Conservation (phyloP, 2,888 invertebrate species). For the Dugesia japonica region DNA sequence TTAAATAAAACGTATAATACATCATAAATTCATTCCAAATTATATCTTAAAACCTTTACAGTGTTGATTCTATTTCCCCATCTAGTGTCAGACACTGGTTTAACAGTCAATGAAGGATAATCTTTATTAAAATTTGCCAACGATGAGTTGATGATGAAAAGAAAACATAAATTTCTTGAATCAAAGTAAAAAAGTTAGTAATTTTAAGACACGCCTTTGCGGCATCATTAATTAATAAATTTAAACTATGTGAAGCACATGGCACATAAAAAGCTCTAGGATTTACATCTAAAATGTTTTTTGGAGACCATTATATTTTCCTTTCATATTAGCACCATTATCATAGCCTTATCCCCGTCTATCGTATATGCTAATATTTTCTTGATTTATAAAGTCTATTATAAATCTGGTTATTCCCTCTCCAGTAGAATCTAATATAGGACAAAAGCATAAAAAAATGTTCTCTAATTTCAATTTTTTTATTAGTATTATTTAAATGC, state of each 20-base stretch:
- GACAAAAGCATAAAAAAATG: neutral
- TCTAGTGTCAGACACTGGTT: neutral
- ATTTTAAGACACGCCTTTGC: neutral
- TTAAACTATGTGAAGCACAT: neutral
- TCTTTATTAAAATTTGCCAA: neutral
- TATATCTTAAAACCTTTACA: neutral
- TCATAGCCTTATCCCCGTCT: neutral
- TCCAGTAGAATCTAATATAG: neutral
- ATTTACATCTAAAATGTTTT: neutral
- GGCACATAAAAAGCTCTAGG: neutral
- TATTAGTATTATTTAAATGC: too few species aligned
- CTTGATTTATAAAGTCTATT: neutral
- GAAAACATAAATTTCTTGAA: neutral
- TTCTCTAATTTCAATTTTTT: neutral
- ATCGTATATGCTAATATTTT: neutral
- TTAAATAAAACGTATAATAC: too few species aligned
- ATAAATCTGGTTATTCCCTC: neutral
- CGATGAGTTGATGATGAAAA: neutral
- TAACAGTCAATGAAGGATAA: neutral
- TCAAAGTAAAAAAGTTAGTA: neutral
- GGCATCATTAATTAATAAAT: neutral
- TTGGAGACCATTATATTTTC: neutral
- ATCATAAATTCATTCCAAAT: too few species aligned
- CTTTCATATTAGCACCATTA: neutral
- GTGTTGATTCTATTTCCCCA: neutral